These are phyloP conservation scores for Eulemur mongoz DNA, from an alignment of 2,797 vertebrate genomes.

Conservation along the genomic window DNA sequence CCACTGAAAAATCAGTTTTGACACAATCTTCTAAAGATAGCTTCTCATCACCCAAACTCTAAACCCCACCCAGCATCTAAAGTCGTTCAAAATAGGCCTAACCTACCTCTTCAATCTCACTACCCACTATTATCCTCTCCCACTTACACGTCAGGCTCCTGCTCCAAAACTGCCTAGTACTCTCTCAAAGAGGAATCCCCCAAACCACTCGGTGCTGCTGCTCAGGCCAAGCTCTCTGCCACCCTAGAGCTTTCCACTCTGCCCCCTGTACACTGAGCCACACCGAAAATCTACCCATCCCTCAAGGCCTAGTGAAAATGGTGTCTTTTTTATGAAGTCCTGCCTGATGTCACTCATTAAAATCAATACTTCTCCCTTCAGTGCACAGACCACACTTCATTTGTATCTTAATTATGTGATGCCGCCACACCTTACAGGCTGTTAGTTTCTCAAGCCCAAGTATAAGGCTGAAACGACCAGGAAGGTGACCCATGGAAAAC, in stretches of 20 bases:
- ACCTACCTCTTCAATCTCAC: not conserved
- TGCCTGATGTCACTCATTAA: not conserved
- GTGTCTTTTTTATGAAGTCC: not conserved
- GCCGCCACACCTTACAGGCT: not conserved
- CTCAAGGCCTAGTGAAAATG: not conserved
- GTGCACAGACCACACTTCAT: not conserved
- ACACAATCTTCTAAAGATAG: not conserved
- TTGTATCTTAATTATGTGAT: not conserved
- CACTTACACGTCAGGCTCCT: not conserved
- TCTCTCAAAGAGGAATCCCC: not conserved
- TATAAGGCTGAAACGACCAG: not conserved
- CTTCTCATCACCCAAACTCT: not conserved
- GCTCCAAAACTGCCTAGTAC: not conserved
- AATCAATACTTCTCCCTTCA: not conserved
- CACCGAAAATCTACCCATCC: not conserved
- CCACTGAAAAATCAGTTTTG: not conserved
- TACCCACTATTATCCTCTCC: not conserved
- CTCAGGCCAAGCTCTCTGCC: not conserved
- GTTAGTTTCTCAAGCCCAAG: not conserved
- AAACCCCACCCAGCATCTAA: not conserved
- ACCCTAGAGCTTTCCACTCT: not conserved
- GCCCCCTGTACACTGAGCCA: not conserved
- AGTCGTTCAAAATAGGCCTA: not conserved
- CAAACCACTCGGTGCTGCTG: not conserved
- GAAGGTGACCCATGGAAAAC: not conserved